phyloP scores from a whole-genome alignment of 2,888 invertebrate genomes.

The Panzeria rudis region DNA sequence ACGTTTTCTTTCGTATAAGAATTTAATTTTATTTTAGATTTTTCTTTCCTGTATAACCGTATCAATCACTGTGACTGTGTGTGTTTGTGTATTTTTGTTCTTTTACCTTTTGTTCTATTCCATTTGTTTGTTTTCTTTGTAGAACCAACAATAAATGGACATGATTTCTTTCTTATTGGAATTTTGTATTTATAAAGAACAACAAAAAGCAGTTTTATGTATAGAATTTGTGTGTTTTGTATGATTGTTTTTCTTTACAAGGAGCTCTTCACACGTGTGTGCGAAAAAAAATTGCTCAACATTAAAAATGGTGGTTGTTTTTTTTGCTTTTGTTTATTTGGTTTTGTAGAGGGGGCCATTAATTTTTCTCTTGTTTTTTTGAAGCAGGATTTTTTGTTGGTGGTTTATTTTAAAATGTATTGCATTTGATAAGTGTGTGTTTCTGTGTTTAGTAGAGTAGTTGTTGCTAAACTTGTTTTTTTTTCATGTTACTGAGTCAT shows the following conservation, averaged over 20 bases:
- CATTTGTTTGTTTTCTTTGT: constrained; percentile 28
- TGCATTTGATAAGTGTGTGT: not conserved
- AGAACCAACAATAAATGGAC: constrained; percentile 26
- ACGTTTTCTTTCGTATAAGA: constrained; percentile 33
- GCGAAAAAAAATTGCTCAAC: constrained; percentile 18
- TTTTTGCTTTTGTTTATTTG: constrained; percentile 17
- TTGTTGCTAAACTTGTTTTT: constrained; percentile 40
- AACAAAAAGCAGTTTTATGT: not conserved
- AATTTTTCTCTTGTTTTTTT: constrained; percentile 26
- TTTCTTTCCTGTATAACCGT: constrained; percentile 14
- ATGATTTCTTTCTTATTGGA: constrained; percentile 37
- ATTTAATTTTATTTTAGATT: constrained; percentile 4
- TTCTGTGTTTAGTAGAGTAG: not conserved
- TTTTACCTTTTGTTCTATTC: constrained; percentile 4
- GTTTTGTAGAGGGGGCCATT: constrained; percentile 18
- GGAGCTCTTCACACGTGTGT: constrained; percentile 57
- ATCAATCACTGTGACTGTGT: not conserved
- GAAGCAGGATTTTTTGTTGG: constrained; percentile 24
- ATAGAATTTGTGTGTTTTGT: not conserved
- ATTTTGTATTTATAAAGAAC: constrained; percentile 11
- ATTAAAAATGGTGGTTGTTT: constrained; percentile 50
- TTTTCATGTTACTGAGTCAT: constrained; percentile 49
- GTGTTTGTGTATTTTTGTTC: not conserved
- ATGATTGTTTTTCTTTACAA: constrained; percentile 1
- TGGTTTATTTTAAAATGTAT: not conserved